Conservation (phyloP, 35 echinoderm and acorn worm species). For the Ophiothrix spiculata region DNA sequence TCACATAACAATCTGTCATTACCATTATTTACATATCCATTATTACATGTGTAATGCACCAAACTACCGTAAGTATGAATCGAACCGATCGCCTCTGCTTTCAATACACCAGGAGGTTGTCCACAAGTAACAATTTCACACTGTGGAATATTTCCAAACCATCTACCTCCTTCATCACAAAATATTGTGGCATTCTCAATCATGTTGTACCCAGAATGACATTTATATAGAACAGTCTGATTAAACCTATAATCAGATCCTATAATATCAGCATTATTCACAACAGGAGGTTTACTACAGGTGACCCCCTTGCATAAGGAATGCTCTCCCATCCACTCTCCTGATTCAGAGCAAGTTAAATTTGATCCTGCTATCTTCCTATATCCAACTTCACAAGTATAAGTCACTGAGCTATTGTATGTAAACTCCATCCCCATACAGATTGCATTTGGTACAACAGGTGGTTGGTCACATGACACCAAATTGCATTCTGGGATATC, state of each 20-base stretch:
- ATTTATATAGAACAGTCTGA: conserved; percentile 17
- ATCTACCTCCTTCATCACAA: neutral
- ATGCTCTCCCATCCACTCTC: neutral
- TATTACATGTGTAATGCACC: conserved; percentile 46
- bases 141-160: conserved; percentile 19
- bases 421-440: conserved; percentile 17
- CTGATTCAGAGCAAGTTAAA: neutral
- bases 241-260: conserved; percentile 2
- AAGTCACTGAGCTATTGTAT: conserved; percentile 24
- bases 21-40: conserved; percentile 50
- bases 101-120: conserved; percentile 32
- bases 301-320: neutral
- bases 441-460: conserved; percentile 17
- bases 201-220: conserved; percentile 16
- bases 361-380: neutral
- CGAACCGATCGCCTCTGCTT: conserved; percentile 22
- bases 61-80: conserved; percentile 29
- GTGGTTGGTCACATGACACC: conserved; percentile 54
- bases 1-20: conserved; percentile 17
- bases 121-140: conserved; percentile 53
- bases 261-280: conserved; percentile 9
- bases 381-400: conserved; percentile 27
- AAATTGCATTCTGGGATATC: conserved; percentile 37
- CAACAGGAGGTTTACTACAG: conserved; percentile 10
- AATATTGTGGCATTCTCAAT: conserved; percentile 14